These are phyloP conservation scores for Lepilemur ruficaudatus DNA, from an alignment of 2,797 vertebrate species.

Conservation along the genomic window DNA sequence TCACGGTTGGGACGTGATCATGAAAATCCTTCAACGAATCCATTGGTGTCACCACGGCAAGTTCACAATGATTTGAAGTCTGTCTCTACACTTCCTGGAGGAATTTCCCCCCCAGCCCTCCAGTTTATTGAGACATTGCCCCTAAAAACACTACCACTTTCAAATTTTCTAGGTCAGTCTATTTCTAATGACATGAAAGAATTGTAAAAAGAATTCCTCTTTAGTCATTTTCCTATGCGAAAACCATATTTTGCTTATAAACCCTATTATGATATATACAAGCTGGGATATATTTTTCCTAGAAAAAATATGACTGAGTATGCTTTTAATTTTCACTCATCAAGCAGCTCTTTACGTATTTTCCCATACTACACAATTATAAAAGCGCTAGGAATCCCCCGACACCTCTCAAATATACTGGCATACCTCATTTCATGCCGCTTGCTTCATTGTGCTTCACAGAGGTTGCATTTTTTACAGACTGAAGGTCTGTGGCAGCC, in stretches of 20 bases:
- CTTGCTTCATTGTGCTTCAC: neutral
- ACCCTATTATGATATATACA: neutral
- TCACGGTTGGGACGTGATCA: neutral
- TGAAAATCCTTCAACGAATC: constrained; percentile 24
- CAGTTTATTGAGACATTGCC: neutral
- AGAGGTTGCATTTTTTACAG: neutral
- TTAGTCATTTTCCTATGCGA: neutral
- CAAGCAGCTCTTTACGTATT: neutral
- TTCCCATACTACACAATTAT: neutral
- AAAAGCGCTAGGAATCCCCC: neutral
- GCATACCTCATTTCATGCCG: neutral
- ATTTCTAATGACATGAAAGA: neutral
- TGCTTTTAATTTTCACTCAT: neutral
- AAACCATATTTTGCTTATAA: neutral
- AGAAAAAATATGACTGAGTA: neutral
- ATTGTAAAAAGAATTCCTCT: neutral
- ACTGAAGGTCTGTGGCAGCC: neutral
- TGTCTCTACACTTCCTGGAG: neutral
- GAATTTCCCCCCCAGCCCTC: neutral
- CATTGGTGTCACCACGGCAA: neutral
- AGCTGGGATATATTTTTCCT: neutral
- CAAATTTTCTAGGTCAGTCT: neutral
- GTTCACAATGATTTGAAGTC: neutral
- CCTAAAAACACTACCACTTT: neutral
- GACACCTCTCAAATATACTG: neutral